phyloP scores from a whole-genome alignment of 1,140 invertebrate species.

The Tetranychus cinnabarinus region DNA sequence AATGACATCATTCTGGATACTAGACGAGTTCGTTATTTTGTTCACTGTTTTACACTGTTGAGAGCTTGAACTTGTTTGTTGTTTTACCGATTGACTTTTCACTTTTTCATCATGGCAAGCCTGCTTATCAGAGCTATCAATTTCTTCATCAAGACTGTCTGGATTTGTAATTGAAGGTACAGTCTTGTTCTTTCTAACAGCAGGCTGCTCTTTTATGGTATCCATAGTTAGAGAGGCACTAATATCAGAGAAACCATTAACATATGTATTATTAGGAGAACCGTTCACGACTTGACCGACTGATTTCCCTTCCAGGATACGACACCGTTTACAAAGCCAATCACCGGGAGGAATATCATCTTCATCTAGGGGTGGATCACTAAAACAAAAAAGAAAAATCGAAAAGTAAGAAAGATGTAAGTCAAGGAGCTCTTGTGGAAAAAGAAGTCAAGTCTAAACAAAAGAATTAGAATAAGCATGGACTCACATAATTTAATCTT shows the following conservation, averaged over 20 bases:
- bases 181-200: not conserved
- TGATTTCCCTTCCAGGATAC: slow-evolving; percentile 8
- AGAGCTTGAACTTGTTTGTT: not conserved
- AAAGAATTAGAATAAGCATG: no score
- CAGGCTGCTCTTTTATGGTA: not conserved
- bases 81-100: no score
- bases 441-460: no score
- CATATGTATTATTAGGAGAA: not conserved
- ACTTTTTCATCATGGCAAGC: not conserved
- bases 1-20: not conserved
- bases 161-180: not conserved
- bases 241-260: not conserved
- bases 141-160: not conserved
- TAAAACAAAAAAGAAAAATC: slow-evolving; percentile 19
- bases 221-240: not conserved
- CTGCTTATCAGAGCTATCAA: not conserved
- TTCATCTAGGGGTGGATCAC: slow-evolving; percentile 66
- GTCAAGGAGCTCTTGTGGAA: no score
- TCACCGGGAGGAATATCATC: slow-evolving; percentile 67
- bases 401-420: not conserved
- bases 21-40: not conserved
- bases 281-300: slow-evolving; percentile 1
- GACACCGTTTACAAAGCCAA: slow-evolving; percentile 67
- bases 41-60: not conserved
- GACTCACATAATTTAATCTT: no score